Conservation (phyloP, 2,888 invertebrate genomes). For the Mythimna lalbum region DNA sequence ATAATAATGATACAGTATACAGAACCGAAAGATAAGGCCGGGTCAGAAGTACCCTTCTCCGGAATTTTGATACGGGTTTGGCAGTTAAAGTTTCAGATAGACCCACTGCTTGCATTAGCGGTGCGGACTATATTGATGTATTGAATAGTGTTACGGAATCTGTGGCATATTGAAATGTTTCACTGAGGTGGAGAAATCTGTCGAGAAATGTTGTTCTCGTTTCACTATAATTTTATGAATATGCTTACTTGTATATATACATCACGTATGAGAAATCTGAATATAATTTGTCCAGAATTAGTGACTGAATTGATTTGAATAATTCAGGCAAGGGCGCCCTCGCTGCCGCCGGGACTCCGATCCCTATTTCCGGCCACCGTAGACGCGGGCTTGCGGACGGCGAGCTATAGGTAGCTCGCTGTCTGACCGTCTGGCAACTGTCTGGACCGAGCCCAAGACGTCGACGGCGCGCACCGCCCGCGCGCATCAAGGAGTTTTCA, state of each 20-base stretch:
- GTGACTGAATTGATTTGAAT: too few relatives aligned
- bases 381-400: too few relatives aligned
- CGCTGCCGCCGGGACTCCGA: too few relatives aligned
- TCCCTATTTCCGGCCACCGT: too few relatives aligned
- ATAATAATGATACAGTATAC: constrained; percentile 37
- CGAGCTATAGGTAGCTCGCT: too few relatives aligned
- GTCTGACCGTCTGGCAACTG: too few relatives aligned
- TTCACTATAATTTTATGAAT: neutral
- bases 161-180: constrained; percentile 12
- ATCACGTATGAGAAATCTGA: too few relatives aligned
- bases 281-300: too few relatives aligned
- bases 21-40: constrained; percentile 64
- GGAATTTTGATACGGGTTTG: constrained; percentile 76
- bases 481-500: too few relatives aligned
- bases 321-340: too few relatives aligned
- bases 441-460: too few relatives aligned
- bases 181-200: neutral
- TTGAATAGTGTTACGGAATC: constrained; percentile 23
- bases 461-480: too few relatives aligned
- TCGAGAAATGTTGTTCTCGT: neutral
- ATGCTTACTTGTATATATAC: neutral
- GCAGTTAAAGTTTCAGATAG: constrained; percentile 70
- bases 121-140: constrained; percentile 45
- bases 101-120: constrained; percentile 41
- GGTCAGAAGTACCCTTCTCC: constrained; percentile 66